Percentiles rank a stretch among this genome's conserved stretches.
phyloP scores from a whole-genome alignment of 2,797 vertebrate genomes.

The Ambastaia sidthimunki region DNA sequence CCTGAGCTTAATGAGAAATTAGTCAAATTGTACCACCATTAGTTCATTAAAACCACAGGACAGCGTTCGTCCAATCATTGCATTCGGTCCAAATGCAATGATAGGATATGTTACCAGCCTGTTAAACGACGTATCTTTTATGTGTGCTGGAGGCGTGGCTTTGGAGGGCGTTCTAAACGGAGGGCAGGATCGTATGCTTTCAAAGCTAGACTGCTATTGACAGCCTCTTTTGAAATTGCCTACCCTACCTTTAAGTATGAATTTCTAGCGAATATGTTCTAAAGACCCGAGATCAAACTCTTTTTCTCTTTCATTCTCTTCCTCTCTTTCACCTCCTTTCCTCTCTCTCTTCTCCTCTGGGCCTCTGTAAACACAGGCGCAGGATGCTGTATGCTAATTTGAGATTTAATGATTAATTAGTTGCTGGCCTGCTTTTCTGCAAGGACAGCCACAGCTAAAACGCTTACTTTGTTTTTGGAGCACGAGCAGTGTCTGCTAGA shows the following conservation, averaged over 20 bases:
- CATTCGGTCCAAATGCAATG: too few relatives aligned
- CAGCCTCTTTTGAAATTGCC: too few relatives aligned
- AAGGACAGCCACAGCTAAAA: conserved; percentile 53
- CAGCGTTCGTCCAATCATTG: too few relatives aligned
- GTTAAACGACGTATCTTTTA: too few relatives aligned
- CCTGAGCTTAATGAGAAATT: not conserved
- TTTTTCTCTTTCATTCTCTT: not conserved
- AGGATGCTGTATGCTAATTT: conserved; percentile 62
- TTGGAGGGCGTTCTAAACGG: too few relatives aligned
- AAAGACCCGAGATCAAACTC: conserved; percentile 1
- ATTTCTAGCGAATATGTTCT: conserved; percentile 11
- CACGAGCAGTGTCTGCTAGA: conserved; percentile 37
- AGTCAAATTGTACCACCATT: conserved; percentile 16
- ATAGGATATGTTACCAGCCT: too few relatives aligned
- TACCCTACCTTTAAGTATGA: conserved; percentile 5
- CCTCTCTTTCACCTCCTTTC: not conserved
- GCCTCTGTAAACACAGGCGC: conserved; percentile 43
- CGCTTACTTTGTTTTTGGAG: conserved; percentile 50
- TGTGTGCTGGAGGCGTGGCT: too few relatives aligned
- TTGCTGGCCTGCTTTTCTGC: conserved; percentile 58
- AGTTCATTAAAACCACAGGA: not conserved
- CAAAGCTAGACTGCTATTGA: too few relatives aligned
- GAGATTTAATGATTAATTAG: conserved; percentile 66
- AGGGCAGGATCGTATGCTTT: too few relatives aligned
- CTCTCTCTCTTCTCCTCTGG: conserved; percentile 42